Base-by-base conservation (phyloP, 2,888 invertebrate genomes). In the Trissonchulus sp. region DNA sequence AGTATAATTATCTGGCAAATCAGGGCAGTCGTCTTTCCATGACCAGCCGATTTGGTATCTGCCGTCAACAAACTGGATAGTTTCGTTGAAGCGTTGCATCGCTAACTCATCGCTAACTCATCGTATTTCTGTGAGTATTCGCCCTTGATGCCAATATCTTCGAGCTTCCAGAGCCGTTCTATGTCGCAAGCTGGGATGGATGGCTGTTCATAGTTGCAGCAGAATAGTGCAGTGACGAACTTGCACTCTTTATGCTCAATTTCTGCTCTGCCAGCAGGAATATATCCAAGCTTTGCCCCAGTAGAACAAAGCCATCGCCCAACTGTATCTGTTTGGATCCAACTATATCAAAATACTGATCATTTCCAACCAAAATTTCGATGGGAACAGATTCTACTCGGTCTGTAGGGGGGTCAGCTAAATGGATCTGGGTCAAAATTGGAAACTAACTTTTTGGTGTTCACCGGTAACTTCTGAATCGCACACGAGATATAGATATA, bases 381-480 rank as follows among this genome's bases (percentile, higher is more conserved):
- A 65, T 34, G 31, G 65, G 28, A 34, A 65, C 65, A 30, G 34
- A 15, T 34, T 65, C 31, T 30, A 34, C 31, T 65, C 34, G 65
- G 15, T 8, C 3, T 30, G 34, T 65, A 30, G 34, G 34, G 15
- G 65, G 65, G 15, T 65, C 65, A 8, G 65, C 65, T 65, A 65
- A n/a, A 18, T n/a, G 60, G 18, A 60, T n/a, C n/a, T 60, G 60
- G n/a, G 60, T 60, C n/a, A 60, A n/a, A 60, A 60, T 60, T n/a
- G 60, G 60, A n/a, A 18, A 18, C n/a, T 18, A 18, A 60, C n/a
- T n/a, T 60, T 18, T 60, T 18, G 60, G n/a, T 60, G n/a, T n/a
- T n/a, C n/a, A 60, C 60, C n/a, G 60, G 60, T 18, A 18, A 60
- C n/a, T 60, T 60, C n/a, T 60, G 60, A 60, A 60, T 60, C 60